Evolutionary conservation across 2,888 invertebrate species (phyloP).

Genomic region (Lithophane ornitopus): DNA sequence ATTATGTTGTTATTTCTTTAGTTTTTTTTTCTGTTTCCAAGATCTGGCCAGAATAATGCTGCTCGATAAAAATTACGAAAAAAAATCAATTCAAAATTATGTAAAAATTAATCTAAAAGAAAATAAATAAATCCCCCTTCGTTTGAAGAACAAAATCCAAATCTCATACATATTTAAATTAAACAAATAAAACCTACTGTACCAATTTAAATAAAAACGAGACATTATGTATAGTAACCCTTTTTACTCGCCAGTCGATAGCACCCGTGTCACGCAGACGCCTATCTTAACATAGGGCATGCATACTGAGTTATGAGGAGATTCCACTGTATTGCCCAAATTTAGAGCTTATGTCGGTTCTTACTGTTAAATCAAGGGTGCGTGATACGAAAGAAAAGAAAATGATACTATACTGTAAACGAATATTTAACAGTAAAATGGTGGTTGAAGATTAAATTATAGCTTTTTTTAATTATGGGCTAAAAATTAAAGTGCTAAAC

Average conservation of each 20-base stretch:
- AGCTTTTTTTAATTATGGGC: too few relatives aligned
- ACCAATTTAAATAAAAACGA: conserved; percentile 21
- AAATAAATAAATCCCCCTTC: background rate
- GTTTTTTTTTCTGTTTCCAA: background rate
- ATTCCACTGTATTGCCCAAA: conserved; percentile 9
- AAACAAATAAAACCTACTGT: background rate
- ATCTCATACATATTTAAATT: conserved; percentile 3
- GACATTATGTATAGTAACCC: conserved; percentile 8
- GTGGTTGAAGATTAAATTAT: too few relatives aligned
- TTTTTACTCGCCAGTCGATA: conserved; percentile 17
- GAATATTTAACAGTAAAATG: too few relatives aligned
- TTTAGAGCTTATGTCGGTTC: conserved; percentile 15
- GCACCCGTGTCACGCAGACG: conserved; percentile 37
- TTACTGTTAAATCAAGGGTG: conserved; percentile 5
- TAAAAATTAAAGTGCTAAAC: too few relatives aligned
- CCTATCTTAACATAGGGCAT: background rate
- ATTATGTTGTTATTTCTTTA: background rate
- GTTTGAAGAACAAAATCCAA: background rate
- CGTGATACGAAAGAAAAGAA: background rate
- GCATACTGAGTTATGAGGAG: conserved; percentile 43
- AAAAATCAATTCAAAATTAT: too few relatives aligned
- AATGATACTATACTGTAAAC: too few relatives aligned
- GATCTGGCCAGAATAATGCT: too few relatives aligned
- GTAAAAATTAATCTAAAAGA: too few relatives aligned
- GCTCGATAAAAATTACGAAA: too few relatives aligned